Base-by-base conservation (phyloP, 2,113 vertebrate genomes). In the Lasiurus borealis region DNA sequence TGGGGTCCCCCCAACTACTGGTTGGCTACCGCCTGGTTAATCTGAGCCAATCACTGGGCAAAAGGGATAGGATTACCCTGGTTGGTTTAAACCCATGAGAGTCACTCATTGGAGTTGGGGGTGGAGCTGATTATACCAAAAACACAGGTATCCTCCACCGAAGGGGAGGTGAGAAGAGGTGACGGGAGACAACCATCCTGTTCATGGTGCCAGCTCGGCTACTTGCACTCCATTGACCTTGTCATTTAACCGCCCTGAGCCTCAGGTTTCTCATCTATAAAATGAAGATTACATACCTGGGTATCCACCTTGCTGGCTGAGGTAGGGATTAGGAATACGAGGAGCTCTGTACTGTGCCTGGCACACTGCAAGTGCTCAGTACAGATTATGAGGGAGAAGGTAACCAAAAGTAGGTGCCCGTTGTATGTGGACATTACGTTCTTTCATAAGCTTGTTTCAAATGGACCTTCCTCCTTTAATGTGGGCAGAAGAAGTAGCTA, bases 181-280 rank as follows among this genome's bases (percentile, higher is more conserved):
- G 6, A 13, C 3, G 0, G 54, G 57, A 62, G 62, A 34, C 6
- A 8, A 3, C 21, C 8, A 0, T n/a, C 4, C 12, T 4, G 2
- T 48, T 95, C 9, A 14, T 2, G 31, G 46, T 57, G 3, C 36
- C 71, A 72, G 25, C 44, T 90, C 27, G 34, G 40, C 29, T 48
- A 6, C 57, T 44, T 11, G 27, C 29, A 50, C 7, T 50, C 36
- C 16, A 7, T 73, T 62, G 15, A 11, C 36, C 14, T 54, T 12
- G 12, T 57, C 23, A 62, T 50, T 59, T 36, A 46, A 71, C n/a
- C n/a, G 50, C 27, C 27, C 21, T 34, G 44, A 50, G 23, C 19
- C 71, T 73, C 83, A 16, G 31, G 64, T 44, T 91, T 84, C 64
- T 96, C 31, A 36, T 83, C 40, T 34, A 5, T 69, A 73, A 87